Evolutionary conservation across 2,888 invertebrate species (phyloP), one percentile per base, ranked within the genome.

Genomic region (Conchocele bisecta): DNA sequence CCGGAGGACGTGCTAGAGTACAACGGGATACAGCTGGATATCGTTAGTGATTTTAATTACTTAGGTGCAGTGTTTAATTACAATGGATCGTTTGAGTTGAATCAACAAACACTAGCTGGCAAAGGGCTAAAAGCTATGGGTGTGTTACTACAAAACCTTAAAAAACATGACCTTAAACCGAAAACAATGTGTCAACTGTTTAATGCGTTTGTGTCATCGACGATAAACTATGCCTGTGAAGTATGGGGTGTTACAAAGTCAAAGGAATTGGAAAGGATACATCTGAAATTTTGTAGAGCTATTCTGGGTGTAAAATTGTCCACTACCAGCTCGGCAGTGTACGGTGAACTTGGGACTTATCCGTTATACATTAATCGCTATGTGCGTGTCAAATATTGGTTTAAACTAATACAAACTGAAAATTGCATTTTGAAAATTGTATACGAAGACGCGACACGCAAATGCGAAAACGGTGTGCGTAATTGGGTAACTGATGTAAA

Each of bases 171-270:
- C 3, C 22, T 67, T 13, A 39, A 2, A 28, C 56, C 54, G 3
- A 61, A 67, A 26, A 46, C 17, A 17, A 48, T 57, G 29, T 69
- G 50, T 20, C 69, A 69, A 28, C n/a, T 56, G 22, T 57, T 63
- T 41, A 61, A 68, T 46, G 56, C 68, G 6, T 61, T 70, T 53
- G 64, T 64, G 1, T 42, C 24, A 7, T 46, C 70, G 11, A 46
- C 42, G 24, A 33, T 70, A 6, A 59, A 29, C 29, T 70, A 70
- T 53, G 20, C 42, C 3, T 42, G 48, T 28, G 63, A 69, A 58
- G 24, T 58, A 22, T 58, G 53, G 33, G 64, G 69, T 9, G 48
- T 44, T 46, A 13, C 5, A 0, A 48, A 50, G 33, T 42, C 13
- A 17, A 61, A 64, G 33, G 31, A 59, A 28, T 6, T 69, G 26